Evolutionary conservation across 2,113 vertebrate genomes (phyloP).

Genomic region (Daphoenositta chrysoptera): DNA sequence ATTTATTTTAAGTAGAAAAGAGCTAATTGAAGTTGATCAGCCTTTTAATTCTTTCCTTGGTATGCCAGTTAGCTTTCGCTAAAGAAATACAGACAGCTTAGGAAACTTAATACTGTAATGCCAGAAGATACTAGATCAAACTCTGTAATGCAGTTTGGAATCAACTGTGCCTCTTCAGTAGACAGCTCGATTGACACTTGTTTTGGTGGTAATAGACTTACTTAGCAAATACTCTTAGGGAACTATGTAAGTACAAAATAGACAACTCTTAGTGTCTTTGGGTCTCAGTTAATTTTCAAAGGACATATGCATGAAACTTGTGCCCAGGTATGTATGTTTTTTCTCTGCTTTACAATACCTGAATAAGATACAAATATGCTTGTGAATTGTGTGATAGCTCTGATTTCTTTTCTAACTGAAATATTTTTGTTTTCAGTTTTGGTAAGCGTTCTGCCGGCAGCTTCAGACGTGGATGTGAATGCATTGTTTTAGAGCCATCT

Average conservation of each 20-base stretch:
- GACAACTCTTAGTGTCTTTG: neutral
- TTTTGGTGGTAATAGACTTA: neutral
- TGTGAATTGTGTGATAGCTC: neutral
- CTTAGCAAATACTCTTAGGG: neutral
- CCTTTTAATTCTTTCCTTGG: neutral
- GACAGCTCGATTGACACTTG: neutral
- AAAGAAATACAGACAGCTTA: neutral
- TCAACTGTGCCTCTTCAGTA: neutral
- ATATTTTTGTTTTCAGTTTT: conserved; percentile 78
- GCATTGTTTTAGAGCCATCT: conserved; percentile 98
- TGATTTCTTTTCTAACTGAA: neutral
- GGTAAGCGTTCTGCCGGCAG: conserved; percentile 96
- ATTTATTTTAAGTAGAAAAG: neutral
- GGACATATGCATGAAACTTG: neutral
- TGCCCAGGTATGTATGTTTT: neutral
- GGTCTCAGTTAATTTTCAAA: neutral
- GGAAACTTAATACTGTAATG: conserved; percentile 27
- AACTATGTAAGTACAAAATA: neutral
- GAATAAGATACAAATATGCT: neutral
- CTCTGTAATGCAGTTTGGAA: neutral
- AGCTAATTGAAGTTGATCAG: neutral
- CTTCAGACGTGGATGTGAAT: conserved; percentile 95
- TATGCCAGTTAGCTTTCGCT: neutral
- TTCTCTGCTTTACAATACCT: neutral
- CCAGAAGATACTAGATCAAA: neutral